These are phyloP conservation scores for Chymomyza procnemis DNA, from an alignment of 2,888 invertebrate genomes.

Conservation along the genomic window DNA sequence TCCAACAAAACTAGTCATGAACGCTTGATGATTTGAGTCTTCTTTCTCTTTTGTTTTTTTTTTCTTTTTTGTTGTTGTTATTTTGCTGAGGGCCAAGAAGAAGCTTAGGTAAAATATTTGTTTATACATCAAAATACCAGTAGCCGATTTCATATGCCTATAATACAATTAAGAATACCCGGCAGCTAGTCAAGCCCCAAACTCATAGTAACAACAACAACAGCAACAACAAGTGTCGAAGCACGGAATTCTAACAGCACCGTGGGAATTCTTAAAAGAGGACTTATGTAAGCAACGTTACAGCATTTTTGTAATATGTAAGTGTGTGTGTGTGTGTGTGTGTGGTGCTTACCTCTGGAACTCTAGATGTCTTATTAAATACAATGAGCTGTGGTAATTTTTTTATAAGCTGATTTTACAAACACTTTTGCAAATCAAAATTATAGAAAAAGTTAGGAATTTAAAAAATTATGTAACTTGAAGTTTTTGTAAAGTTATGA, in stretches of 20 bases:
- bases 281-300: constrained; percentile 52
- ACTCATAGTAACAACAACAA: constrained; percentile 1
- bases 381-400: constrained; percentile 63
- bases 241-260: constrained; percentile 55
- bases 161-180: constrained; percentile 47
- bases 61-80: too few species aligned
- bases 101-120: constrained; percentile 66
- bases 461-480: background rate
- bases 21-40: background rate
- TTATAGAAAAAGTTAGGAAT: background rate
- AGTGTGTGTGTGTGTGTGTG: background rate
- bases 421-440: constrained; percentile 32
- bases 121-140: constrained; percentile 66
- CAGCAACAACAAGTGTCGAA: constrained; percentile 16
- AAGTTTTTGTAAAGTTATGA: background rate
- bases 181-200: constrained; percentile 9
- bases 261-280: constrained; percentile 48
- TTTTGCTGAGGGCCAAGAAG: constrained; percentile 17
- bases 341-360: background rate
- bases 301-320: constrained; percentile 29
- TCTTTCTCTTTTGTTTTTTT: background rate
- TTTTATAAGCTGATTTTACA: constrained; percentile 55
- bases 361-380: constrained; percentile 48
- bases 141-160: constrained; percentile 55
- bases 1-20: background rate